A percentile compares a stretch with the other conserved stretches of the same genome.
Evolutionary conservation across 1,140 invertebrate species (phyloP).

Genomic region (Orchestia grillus): DNA sequence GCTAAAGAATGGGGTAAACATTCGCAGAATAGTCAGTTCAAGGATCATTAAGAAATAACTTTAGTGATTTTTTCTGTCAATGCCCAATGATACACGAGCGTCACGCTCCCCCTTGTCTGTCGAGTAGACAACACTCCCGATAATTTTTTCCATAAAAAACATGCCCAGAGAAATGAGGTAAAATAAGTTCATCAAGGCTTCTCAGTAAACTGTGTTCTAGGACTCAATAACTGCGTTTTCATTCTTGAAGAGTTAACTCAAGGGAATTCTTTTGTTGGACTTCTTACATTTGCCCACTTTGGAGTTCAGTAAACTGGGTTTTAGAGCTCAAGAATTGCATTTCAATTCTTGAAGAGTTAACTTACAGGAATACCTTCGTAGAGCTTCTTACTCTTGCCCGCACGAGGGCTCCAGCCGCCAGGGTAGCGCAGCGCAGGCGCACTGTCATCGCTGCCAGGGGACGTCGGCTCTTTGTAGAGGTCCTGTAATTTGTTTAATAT

Average conservation of each 20-base stretch:
- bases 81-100: too few species aligned
- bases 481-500: background rate
- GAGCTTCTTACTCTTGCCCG: background rate
- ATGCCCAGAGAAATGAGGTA: too few species aligned
- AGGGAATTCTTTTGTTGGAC: background rate
- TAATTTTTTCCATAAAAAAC: too few species aligned
- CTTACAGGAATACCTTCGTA: background rate
- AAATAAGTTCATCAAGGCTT: too few species aligned
- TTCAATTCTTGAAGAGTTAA: background rate
- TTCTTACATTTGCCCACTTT: slow-evolving; percentile 13
- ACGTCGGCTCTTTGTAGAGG: background rate
- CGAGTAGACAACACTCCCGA: too few species aligned
- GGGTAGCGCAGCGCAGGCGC: background rate
- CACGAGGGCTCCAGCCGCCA: background rate
- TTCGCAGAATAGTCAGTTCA: background rate
- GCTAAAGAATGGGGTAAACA: background rate
- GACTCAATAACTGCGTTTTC: too few species aligned
- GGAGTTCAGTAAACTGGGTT: too few species aligned
- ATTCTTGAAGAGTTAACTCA: background rate
- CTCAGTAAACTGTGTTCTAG: too few species aligned
- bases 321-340: too few species aligned
- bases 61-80: too few species aligned
- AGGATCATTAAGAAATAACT: background rate
- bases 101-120: too few species aligned
- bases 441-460: background rate